Evolutionary conservation across 2,888 invertebrate species (phyloP).

Genomic region (Tholera decimalis): DNA sequence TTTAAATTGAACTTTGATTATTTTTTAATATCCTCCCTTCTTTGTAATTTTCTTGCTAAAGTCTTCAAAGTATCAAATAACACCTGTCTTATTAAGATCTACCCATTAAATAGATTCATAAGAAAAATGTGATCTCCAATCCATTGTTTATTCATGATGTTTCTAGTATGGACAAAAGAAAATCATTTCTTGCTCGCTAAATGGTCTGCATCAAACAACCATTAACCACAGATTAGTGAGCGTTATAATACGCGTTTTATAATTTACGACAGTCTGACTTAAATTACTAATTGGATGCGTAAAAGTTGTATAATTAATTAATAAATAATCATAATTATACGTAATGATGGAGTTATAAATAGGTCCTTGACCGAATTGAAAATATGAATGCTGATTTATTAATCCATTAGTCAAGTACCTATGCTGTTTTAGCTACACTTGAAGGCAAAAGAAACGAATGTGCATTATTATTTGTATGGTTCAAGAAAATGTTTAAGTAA

Average conservation of each 20-base stretch:
- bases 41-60: too few species aligned
- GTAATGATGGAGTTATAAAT: conserved; percentile 16
- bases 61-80: too few species aligned
- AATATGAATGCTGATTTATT: conserved; percentile 15
- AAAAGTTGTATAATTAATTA: conserved; percentile 29
- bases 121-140: conserved; percentile 46
- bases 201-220: conserved; percentile 8
- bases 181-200: conserved; percentile 34
- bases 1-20: too few species aligned
- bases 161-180: conserved; percentile 45
- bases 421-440: conserved; percentile 16
- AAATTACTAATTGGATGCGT: conserved; percentile 10
- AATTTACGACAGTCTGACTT: conserved; percentile 16
- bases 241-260: conserved; percentile 27
- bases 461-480: not conserved
- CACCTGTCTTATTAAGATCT: too few species aligned
- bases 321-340: conserved; percentile 17
- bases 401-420: conserved; percentile 13
- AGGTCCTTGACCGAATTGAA: conserved; percentile 37
- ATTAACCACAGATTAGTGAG: conserved; percentile 16
- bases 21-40: too few species aligned
- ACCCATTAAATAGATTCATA: conserved; percentile 28
- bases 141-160: conserved; percentile 59
- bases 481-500: not conserved
- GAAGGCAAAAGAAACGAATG: conserved; percentile 9